Evolutionary conservation across 2,888 invertebrate species (phyloP).

Genomic region (Lumbricus terrestris): DNA sequence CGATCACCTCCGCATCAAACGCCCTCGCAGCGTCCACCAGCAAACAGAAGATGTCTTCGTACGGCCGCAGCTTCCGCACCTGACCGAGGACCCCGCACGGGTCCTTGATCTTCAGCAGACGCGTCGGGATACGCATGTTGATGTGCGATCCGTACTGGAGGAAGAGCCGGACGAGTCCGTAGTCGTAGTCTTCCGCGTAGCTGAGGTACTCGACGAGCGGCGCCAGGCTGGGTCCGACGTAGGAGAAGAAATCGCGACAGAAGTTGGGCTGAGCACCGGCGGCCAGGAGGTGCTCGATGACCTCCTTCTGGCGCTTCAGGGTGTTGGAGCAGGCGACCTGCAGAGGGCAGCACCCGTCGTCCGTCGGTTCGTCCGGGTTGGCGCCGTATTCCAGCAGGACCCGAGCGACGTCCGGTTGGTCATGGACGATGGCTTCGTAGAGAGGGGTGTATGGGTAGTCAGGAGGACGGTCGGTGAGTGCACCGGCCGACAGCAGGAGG

Average conservation of each 20-base stretch:
- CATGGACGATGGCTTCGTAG: conserved; percentile 75
- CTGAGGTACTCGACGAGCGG: conserved; percentile 81
- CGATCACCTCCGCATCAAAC: conserved; percentile 29
- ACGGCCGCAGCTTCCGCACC: conserved; percentile 27
- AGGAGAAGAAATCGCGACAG: conserved; percentile 63
- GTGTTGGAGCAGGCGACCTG: conserved; percentile 58
- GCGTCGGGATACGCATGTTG: conserved; percentile 61
- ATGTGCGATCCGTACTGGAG: conserved; percentile 72
- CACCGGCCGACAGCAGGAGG: conserved; percentile 79
- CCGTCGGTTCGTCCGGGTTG: conserved; percentile 60
- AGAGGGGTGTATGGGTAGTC: conserved; percentile 74
- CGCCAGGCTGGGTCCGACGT: conserved; percentile 69
- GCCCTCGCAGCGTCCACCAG: conserved; percentile 27
- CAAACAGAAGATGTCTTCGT: conserved; percentile 32
- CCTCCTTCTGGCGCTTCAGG: conserved; percentile 46
- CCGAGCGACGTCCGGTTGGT: conserved; percentile 50
- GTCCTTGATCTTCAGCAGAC: conserved; percentile 47
- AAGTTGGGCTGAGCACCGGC: conserved; percentile 52
- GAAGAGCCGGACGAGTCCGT: conserved; percentile 70
- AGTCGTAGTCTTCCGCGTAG: conserved; percentile 68
- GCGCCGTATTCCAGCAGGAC: conserved; percentile 60
- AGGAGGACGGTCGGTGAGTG: conserved; percentile 67
- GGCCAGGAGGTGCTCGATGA: conserved; percentile 47
- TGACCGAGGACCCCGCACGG: conserved; percentile 32
- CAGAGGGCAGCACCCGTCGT: conserved; percentile 57